phyloP scores from a whole-genome alignment of 2,113 vertebrate genomes.

The Pseudorasbora parva region DNA sequence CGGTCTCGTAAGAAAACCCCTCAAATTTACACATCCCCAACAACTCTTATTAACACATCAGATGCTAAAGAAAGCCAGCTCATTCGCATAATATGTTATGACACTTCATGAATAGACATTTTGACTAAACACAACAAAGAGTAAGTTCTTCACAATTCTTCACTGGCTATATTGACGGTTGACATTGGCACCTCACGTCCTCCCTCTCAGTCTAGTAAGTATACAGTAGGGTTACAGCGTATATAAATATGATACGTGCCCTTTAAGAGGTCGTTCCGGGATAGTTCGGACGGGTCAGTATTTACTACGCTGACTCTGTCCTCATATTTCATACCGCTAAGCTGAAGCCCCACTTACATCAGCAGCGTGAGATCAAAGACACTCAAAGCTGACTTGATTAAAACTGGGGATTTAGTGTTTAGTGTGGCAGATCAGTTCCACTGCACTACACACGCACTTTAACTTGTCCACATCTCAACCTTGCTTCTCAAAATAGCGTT shows the following conservation, averaged over 20 bases:
- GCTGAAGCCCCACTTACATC: constrained; percentile 13
- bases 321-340: constrained; percentile 30
- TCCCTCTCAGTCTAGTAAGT: neutral
- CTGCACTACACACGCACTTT: constrained; percentile 26
- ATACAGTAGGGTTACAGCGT: neutral
- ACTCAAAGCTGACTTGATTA: constrained; percentile 55
- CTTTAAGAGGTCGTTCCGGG: constrained; percentile 40
- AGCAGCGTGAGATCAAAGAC: constrained; percentile 42
- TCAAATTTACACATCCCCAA: neutral
- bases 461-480: constrained; percentile 31
- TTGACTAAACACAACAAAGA: neutral
- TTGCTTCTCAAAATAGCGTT: constrained; percentile 16
- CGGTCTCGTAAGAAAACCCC: neutral
- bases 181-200: neutral
- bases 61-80: neutral
- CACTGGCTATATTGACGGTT: neutral
- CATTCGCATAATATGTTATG: neutral
- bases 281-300: constrained; percentile 24
- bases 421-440: constrained; percentile 31
- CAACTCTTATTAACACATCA: neutral
- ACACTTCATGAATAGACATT: neutral
- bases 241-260: neutral
- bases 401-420: constrained; percentile 50
- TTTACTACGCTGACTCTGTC: constrained; percentile 27
- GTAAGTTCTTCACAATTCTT: neutral